A percentile compares a stretch with the other conserved stretches of the same genome.
Conservation (phyloP, 2,113 vertebrate species). For the Orientallactaga bullata region DNA sequence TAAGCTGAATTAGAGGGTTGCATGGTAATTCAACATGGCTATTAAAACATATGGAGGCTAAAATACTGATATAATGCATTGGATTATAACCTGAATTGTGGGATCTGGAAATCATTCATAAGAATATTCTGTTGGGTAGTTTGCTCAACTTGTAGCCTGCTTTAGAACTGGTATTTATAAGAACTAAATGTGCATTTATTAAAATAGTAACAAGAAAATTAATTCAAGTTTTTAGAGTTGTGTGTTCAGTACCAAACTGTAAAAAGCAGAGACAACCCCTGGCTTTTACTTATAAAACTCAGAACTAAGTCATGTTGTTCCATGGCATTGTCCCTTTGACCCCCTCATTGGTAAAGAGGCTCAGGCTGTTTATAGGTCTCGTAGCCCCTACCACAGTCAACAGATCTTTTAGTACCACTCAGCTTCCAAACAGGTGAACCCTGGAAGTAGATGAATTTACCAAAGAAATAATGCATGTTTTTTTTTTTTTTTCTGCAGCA, state of each 20-base stretch:
- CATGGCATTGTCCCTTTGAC: neutral
- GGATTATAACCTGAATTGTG: constrained; percentile 7
- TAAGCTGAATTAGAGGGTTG: constrained; percentile 76
- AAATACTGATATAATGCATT: constrained; percentile 56
- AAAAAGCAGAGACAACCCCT: neutral
- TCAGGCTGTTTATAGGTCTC: neutral
- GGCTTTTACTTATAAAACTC: neutral
- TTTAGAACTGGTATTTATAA: constrained; percentile 71
- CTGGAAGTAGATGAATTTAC: neutral
- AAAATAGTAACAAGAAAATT: constrained; percentile 75
- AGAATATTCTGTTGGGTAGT: constrained; percentile 55
- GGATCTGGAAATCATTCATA: constrained; percentile 60
- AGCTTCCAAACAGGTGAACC: neutral
- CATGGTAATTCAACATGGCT: constrained; percentile 79
- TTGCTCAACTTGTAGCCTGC: constrained; percentile 41
- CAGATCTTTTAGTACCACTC: neutral
- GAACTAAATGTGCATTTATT: constrained; percentile 66
- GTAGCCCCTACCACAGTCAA: neutral
- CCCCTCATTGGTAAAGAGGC: neutral
- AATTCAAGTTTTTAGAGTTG: constrained; percentile 71
- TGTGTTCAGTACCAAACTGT: constrained; percentile 11
- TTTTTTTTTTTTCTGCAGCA: neutral
- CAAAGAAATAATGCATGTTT: neutral
- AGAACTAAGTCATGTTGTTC: neutral
- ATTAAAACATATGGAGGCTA: constrained; percentile 71